Percentiles rank a stretch among this genome's conserved stretches.
Evolutionary conservation across 1,140 invertebrate species (phyloP).

Genomic region (Drosophila pectinifera): DNA sequence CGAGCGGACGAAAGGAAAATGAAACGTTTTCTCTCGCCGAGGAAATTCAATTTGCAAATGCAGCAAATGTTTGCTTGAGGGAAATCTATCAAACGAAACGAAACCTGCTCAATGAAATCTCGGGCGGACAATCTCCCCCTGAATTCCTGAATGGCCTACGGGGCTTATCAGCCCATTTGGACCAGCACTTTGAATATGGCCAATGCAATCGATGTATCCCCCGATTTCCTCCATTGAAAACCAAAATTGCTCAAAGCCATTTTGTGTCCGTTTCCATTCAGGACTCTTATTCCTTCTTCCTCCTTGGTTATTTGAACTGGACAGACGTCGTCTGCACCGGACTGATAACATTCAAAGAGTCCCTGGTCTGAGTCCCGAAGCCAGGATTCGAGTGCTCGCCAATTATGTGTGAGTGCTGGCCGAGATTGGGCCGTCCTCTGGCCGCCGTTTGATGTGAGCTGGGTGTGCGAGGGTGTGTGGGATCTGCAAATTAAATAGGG

Average conservation of each 20-base stretch:
- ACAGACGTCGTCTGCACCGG: slow-evolving; percentile 59
- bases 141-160: slow-evolving; percentile 31
- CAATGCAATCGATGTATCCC: slow-evolving; percentile 57
- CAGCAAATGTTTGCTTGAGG: slow-evolving; percentile 30
- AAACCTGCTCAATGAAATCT: slow-evolving; percentile 62
- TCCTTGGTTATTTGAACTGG: slow-evolving; percentile 27
- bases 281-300: slow-evolving; percentile 11
- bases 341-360: slow-evolving; percentile 76
- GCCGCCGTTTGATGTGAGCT: slow-evolving; percentile 35
- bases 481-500: slow-evolving; percentile 53
- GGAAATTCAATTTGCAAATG: slow-evolving; percentile 80
- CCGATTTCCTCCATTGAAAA: slow-evolving; percentile 34
- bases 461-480: slow-evolving; percentile 24
- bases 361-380: too few species aligned
- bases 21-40: slow-evolving; percentile 52
- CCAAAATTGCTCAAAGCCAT: slow-evolving; percentile 48
- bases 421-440: slow-evolving; percentile 39
- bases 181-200: slow-evolving; percentile 78
- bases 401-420: slow-evolving; percentile 72
- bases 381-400: slow-evolving; percentile 49
- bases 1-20: slow-evolving; percentile 17
- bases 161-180: slow-evolving; percentile 52
- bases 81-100: slow-evolving; percentile 70
- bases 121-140: slow-evolving; percentile 46
- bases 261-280: slow-evolving; percentile 25